Evolutionary conservation across 2,888 invertebrate genomes (phyloP).

Genomic region (Lobophora halterata): DNA sequence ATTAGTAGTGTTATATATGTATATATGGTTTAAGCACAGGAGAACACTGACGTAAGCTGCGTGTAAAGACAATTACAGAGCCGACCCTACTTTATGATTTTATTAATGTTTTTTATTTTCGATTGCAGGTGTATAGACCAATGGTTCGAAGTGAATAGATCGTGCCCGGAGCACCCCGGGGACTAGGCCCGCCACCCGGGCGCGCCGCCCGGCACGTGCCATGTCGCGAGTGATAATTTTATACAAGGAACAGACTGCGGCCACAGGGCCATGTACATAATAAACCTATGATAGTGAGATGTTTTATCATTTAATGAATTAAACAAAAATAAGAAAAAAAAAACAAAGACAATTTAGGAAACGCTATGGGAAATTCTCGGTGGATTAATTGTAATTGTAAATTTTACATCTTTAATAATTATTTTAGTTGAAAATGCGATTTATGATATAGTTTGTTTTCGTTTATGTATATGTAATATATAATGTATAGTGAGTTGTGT

Average conservation of each 20-base stretch:
- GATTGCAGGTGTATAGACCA: conserved; percentile 97
- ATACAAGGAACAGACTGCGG: conserved; percentile 72
- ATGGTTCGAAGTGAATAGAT: conserved; percentile 99
- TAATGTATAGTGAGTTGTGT: conserved; percentile 39
- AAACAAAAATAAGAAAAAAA: conserved; percentile 52
- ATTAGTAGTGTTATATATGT: too few species aligned
- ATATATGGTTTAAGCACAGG: too few species aligned
- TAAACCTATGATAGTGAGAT: conserved; percentile 74
- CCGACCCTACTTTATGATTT: not conserved
- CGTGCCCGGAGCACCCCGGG: conserved; percentile 99
- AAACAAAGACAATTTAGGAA: conserved; percentile 67
- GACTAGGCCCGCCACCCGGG: conserved; percentile 81
- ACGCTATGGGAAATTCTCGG: conserved; percentile 61
- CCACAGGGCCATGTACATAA: conserved; percentile 65
- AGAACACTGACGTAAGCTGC: too few species aligned
- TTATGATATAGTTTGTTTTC: conserved; percentile 46
- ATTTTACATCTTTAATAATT: conserved; percentile 59
- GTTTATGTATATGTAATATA: conserved; percentile 55
- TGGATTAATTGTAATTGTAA: conserved; percentile 62
- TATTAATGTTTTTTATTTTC: conserved; percentile 29
- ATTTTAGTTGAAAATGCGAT: conserved; percentile 56
- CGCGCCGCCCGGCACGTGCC: conserved; percentile 41
- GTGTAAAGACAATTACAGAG: too few species aligned
- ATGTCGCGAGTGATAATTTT: conserved; percentile 72
- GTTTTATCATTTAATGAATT: conserved; percentile 71